phyloP scores from a whole-genome alignment of 2,797 vertebrate species.

The Neosilurus mollespiculum region DNA sequence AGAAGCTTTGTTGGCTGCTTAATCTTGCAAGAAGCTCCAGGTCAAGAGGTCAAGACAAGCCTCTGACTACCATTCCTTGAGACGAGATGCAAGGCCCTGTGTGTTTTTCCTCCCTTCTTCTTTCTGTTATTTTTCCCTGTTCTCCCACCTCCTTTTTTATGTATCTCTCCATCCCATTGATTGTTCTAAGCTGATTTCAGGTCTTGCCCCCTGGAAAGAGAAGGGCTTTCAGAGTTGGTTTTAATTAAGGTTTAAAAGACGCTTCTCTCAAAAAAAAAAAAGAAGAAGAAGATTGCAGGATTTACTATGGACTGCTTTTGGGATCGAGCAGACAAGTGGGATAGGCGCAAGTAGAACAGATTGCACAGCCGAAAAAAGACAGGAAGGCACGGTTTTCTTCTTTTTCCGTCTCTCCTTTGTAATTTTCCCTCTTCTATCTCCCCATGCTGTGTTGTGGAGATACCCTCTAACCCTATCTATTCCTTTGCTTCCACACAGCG shows the following conservation, averaged over 20 bases:
- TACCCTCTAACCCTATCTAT: conserved; percentile 29
- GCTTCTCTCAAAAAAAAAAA: conserved; percentile 72
- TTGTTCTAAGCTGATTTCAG: conserved; percentile 82
- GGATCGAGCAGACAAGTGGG: conserved; percentile 65
- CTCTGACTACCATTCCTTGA: conserved; percentile 57
- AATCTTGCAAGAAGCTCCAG: conserved; percentile 77
- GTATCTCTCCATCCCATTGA: conserved; percentile 75
- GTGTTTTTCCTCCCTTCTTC: conserved; percentile 57
- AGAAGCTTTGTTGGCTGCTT: conserved; percentile 74
- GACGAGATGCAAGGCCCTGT: conserved; percentile 47
- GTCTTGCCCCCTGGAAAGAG: conserved; percentile 66
- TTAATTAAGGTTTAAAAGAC: conserved; percentile 83
- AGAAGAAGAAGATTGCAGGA: conserved; percentile 73
- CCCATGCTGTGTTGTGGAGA: not conserved
- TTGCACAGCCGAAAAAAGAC: conserved; percentile 52
- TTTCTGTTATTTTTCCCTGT: conserved; percentile 55
- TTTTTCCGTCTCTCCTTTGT: not conserved
- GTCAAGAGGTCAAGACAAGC: conserved; percentile 76
- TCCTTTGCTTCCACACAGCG: conserved; percentile 20
- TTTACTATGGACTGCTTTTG: conserved; percentile 45
- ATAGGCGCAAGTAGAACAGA: conserved; percentile 67
- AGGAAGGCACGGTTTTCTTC: conserved; percentile 42
- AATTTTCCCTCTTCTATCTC: not conserved
- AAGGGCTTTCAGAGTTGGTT: conserved; percentile 68
- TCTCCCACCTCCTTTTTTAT: conserved; percentile 56